phyloP scores from a whole-genome alignment of 2,888 invertebrate species.

The Euplagia quadripunctaria region DNA sequence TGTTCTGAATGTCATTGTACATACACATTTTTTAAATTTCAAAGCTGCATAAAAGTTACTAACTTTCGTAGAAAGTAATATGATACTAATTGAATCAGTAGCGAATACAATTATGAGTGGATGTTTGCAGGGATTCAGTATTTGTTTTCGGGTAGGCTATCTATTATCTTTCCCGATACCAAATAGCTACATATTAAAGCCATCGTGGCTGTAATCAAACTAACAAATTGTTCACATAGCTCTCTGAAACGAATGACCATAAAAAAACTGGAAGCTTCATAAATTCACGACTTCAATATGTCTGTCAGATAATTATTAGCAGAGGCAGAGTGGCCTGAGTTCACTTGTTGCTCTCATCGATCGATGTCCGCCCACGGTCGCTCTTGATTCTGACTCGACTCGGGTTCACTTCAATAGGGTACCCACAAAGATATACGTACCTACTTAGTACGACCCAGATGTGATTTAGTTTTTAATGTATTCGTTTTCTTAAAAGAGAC shows the following conservation, averaged over 20 bases:
- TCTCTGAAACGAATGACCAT: neutral
- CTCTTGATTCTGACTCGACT: conserved; percentile 63
- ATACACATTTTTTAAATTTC: neutral
- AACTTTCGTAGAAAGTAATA: neutral
- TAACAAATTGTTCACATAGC: no score
- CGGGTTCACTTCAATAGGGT: conserved; percentile 67
- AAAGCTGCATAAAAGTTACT: neutral
- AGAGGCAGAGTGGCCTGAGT: conserved; percentile 45
- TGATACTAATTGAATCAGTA: neutral
- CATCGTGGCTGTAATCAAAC: neutral
- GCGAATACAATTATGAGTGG: no score
- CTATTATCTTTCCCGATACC: neutral
- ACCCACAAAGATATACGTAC: conserved; percentile 55
- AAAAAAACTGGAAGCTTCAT: neutral
- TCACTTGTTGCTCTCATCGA: conserved; percentile 76
- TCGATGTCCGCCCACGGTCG: conserved; percentile 58
- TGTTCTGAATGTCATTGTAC: neutral
- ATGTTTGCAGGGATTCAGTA: neutral
- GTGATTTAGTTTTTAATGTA: neutral
- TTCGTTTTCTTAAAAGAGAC: neutral
- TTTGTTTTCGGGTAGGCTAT: neutral
- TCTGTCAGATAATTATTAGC: conserved; percentile 37
- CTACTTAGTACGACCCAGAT: conserved; percentile 33
- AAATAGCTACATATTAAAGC: neutral
- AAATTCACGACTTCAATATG: conserved; percentile 20